These are phyloP conservation scores for Drosophila algonquin DNA, from an alignment of 2,888 invertebrate genomes.

Conservation along the genomic window DNA sequence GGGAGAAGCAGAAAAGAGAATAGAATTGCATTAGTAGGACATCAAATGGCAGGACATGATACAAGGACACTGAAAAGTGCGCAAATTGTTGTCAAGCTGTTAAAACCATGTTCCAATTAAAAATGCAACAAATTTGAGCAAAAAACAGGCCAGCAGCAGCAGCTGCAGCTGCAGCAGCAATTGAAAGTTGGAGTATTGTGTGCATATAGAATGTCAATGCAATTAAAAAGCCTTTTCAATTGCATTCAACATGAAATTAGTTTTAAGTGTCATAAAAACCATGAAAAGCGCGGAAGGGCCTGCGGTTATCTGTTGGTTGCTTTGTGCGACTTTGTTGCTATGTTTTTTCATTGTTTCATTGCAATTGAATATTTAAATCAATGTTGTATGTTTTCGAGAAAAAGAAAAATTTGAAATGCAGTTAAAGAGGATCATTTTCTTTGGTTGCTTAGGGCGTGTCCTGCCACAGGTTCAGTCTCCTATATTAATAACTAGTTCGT, in stretches of 20 bases:
- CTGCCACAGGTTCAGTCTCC: not conserved
- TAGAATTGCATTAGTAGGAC: conserved; percentile 16
- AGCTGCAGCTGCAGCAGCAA: conserved; percentile 14
- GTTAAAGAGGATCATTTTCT: not conserved
- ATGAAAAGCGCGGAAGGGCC: conserved; percentile 40
- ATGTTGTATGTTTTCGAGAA: not conserved
- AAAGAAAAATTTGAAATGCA: not conserved
- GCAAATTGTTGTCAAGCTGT: conserved; percentile 48
- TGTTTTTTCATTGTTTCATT: conserved; percentile 1
- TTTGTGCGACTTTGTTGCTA: conserved; percentile 33
- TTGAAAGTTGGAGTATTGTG: not conserved
- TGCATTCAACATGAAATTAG: conserved; percentile 48
- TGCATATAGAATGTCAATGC: conserved; percentile 29
- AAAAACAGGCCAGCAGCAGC: conserved; percentile 9
- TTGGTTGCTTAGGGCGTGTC: not conserved
- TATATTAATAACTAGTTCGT: conserved; percentile 4
- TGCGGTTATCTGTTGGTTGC: conserved; percentile 38
- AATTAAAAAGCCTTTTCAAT: conserved; percentile 47
- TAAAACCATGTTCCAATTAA: conserved; percentile 31
- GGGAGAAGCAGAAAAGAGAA: conserved; percentile 1
- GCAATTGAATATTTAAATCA: conserved; percentile 25
- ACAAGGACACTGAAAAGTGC: conserved; percentile 23
- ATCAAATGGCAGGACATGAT: conserved; percentile 4
- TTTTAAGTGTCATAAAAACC: conserved; percentile 40
- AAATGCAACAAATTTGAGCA: conserved; percentile 34